These are phyloP conservation scores for Drosophila picticornis DNA, from an alignment of 2,888 invertebrate genomes.

Conservation along the genomic window DNA sequence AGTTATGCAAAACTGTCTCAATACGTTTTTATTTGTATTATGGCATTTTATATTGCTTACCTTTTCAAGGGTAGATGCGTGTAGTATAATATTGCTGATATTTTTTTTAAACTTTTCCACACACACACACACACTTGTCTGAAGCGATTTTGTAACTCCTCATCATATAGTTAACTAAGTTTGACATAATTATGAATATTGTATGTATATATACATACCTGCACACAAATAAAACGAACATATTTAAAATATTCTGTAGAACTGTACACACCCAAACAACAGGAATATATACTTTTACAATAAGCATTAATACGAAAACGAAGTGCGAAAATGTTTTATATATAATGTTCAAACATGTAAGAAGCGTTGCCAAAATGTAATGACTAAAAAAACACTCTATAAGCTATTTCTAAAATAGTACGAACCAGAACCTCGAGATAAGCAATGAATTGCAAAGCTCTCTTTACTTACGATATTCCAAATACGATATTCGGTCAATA, in stretches of 20 bases:
- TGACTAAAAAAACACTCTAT: slow-evolving; percentile 40
- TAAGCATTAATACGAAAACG: slow-evolving; percentile 30
- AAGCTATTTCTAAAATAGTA: slow-evolving; percentile 64
- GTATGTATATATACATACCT: background rate
- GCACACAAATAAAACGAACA: slow-evolving; percentile 15
- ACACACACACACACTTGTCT: slow-evolving; percentile 40
- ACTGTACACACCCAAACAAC: slow-evolving; percentile 24
- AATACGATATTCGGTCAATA: slow-evolving; percentile 52
- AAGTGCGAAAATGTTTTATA: slow-evolving; percentile 60
- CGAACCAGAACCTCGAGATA: slow-evolving; percentile 55
- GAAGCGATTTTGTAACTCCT: slow-evolving; percentile 69
- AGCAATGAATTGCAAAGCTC: slow-evolving; percentile 45
- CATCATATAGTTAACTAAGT: slow-evolving; percentile 52
- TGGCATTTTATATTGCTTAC: slow-evolving; percentile 33
- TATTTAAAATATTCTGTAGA: slow-evolving; percentile 14
- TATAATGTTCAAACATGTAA: slow-evolving; percentile 59
- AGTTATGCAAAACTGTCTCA: slow-evolving; percentile 30
- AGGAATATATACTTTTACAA: slow-evolving; percentile 26
- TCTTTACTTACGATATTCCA: slow-evolving; percentile 53
- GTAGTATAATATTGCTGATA: slow-evolving; percentile 47
- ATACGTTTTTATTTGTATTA: slow-evolving; percentile 34
- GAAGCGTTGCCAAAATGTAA: slow-evolving; percentile 82
- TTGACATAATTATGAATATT: slow-evolving; percentile 21
- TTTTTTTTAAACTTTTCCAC: slow-evolving; percentile 43
- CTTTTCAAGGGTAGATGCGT: slow-evolving; percentile 31